A percentile compares a stretch with the other conserved stretches of the same genome.
Evolutionary conservation across 2,888 invertebrate species (phyloP).

Genomic region (Lordiphosa andalusiaca): DNA sequence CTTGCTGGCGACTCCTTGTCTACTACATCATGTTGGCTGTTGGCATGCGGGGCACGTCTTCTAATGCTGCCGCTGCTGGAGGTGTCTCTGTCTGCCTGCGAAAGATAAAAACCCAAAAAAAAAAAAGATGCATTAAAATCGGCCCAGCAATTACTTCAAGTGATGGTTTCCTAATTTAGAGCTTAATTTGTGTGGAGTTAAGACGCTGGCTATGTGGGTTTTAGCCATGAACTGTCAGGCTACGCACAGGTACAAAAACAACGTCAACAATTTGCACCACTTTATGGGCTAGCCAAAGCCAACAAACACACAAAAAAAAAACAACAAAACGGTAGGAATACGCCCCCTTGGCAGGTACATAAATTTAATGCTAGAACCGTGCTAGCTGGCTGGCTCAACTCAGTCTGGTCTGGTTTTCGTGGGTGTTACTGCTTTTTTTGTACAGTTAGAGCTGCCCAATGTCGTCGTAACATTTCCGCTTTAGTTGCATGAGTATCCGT

Average conservation of each 20-base stretch:
- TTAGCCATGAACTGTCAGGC: conserved; percentile 37
- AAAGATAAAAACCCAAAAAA: conserved; percentile 36
- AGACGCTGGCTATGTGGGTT: conserved; percentile 21
- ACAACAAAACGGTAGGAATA: conserved; percentile 52
- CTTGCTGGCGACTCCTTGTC: conserved; percentile 9
- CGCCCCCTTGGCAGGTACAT: conserved; percentile 55
- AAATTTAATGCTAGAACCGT: conserved; percentile 60
- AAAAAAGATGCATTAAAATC: conserved; percentile 48
- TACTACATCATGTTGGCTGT: conserved; percentile 36
- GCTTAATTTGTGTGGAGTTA: conserved; percentile 62
- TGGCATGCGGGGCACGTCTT: conserved; percentile 55
- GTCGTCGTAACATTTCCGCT: conserved; percentile 61
- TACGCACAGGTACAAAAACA: conserved; percentile 31
- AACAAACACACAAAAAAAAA: conserved; percentile 4
- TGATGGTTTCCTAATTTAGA: conserved; percentile 70
- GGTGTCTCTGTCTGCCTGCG: conserved; percentile 13
- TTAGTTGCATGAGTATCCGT: conserved; percentile 67
- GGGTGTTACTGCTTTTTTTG: conserved; percentile 23
- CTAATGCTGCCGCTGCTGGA: conserved; percentile 20
- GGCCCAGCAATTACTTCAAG: conserved; percentile 59
- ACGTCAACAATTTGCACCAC: conserved; percentile 55
- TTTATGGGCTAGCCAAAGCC: conserved; percentile 46
- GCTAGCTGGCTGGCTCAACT: conserved; percentile 20
- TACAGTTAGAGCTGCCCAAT: conserved; percentile 3
- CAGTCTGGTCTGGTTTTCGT: conserved; percentile 10